Percentiles rank a stretch among this genome's conserved stretches.
Evolutionary conservation across 2,113 vertebrate species (phyloP).

Genomic region (Podocnemis expansa): DNA sequence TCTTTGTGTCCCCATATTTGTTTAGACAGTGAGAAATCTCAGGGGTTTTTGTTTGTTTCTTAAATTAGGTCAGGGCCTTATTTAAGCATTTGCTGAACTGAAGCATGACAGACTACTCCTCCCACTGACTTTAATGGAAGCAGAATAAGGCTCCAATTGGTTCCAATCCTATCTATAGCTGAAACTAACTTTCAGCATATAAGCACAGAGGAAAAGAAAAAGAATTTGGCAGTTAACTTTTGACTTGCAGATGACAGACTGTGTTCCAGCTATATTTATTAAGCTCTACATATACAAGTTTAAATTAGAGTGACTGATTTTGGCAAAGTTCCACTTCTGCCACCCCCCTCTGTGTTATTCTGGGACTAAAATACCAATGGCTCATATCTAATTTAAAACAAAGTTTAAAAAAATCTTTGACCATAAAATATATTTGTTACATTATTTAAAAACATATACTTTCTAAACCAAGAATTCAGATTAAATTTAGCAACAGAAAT

Average conservation of each 20-base stretch:
- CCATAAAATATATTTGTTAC: neutral
- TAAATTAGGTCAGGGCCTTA: neutral
- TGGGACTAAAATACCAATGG: neutral
- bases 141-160: neutral
- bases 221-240: conserved; percentile 49
- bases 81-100: neutral
- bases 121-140: neutral
- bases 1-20: neutral
- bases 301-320: conserved; percentile 5
- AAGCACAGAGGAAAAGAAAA: neutral
- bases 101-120: neutral
- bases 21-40: neutral
- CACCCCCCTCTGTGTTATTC: neutral
- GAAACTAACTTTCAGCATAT: neutral
- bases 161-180: conserved; percentile 12
- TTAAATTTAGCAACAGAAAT: neutral
- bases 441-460: neutral
- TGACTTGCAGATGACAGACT: conserved; percentile 47
- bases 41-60: neutral
- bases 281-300: conserved; percentile 34
- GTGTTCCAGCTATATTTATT: neutral
- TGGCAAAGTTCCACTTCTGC: conserved; percentile 47
- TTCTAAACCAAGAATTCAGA: conserved; percentile 2
- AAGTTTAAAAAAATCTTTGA: neutral
- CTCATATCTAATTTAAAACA: neutral